Base-by-base conservation (phyloP, 2,797 vertebrate species). In the Tympanoctomys barrerae region DNA sequence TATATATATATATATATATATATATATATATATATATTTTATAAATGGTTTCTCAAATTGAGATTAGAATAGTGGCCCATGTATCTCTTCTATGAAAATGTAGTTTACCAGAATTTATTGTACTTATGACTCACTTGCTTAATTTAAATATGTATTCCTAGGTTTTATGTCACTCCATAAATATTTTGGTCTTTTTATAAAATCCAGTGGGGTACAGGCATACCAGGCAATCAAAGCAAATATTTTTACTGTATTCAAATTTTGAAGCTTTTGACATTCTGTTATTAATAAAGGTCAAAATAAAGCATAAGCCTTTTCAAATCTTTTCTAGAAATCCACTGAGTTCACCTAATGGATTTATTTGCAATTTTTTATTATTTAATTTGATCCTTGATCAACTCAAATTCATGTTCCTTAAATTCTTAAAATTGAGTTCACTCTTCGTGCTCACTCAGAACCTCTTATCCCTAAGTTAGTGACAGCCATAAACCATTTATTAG, bases 401-500 rank as follows among this genome's bases (percentile, higher is more conserved):
- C 22, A 97, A 83, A 61, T 94, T 89, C 42, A 59, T 94, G 92
- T 57, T 75, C 19, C 80, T 2, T 49, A 16, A 86, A 90, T 85
- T 95, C n/a, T 96, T 75, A 94, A 96, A 97, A 97, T 42, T 42
- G 42, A 42, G 22, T 71, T 10, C 68, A 89, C 94, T 77, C 78
- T 88, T 75, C 86, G 19, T 22, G 61, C 75, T 66, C n/a, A 62
- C 87, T 84, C 18, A 90, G 62, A 77, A 85, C 7, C 1, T 80
- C 94, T 92, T 93, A 96, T 11, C 49, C 46, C 68, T 22, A 89
- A 92, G 95, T 68, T 19, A 85, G 78, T 90, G 57, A 52, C 57
- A 87, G n/a, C 73, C 75, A 62, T 77, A 88, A 95, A 89, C 11
- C 87, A 84, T 19, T 66, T 87, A 90, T 33, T 96, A 59, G 42